phyloP scores from a whole-genome alignment of 2,888 invertebrate genomes.

The Flexamia atlantica region DNA sequence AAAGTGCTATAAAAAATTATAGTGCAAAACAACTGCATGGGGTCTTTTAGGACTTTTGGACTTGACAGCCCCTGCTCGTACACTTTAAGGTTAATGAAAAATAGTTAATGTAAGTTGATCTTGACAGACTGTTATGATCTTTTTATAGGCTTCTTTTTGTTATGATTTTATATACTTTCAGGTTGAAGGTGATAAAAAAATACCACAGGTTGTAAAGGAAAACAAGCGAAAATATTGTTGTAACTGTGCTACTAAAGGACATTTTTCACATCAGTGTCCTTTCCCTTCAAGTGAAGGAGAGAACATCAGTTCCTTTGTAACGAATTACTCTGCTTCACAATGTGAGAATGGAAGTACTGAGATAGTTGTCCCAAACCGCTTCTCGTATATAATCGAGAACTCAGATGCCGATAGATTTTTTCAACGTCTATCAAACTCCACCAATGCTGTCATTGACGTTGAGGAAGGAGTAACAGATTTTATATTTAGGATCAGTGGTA shows the following conservation, averaged over 20 bases:
- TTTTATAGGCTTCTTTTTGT: too few species aligned
- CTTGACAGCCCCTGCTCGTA: too few species aligned
- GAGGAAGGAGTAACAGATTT: neutral
- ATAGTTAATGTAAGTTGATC: too few species aligned
- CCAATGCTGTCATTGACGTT: conserved; percentile 1
- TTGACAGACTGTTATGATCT: too few species aligned
- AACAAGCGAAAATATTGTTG: conserved; percentile 39
- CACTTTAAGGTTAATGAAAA: too few species aligned
- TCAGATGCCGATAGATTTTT: neutral
- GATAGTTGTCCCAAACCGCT: neutral
- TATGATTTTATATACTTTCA: conserved; percentile 42
- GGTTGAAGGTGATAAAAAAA: conserved; percentile 37
- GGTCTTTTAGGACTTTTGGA: too few species aligned
- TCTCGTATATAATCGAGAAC: neutral
- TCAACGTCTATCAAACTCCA: conserved; percentile 24
- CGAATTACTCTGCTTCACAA: conserved; percentile 24
- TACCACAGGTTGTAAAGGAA: neutral
- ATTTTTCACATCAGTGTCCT: conserved; percentile 39
- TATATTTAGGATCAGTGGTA: conserved; percentile 1
- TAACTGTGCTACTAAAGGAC: conserved; percentile 28
- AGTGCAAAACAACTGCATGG: too few species aligned
- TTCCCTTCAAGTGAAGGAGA: conserved; percentile 28
- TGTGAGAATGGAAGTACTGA: conserved; percentile 31
- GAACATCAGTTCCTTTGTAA: conserved; percentile 21
- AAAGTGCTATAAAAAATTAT: too few species aligned